Evolutionary conservation across 2,797 vertebrate genomes (phyloP), one percentile per base, ranked within the genome.

Genomic region (Rhadinocentrus ornatus): DNA sequence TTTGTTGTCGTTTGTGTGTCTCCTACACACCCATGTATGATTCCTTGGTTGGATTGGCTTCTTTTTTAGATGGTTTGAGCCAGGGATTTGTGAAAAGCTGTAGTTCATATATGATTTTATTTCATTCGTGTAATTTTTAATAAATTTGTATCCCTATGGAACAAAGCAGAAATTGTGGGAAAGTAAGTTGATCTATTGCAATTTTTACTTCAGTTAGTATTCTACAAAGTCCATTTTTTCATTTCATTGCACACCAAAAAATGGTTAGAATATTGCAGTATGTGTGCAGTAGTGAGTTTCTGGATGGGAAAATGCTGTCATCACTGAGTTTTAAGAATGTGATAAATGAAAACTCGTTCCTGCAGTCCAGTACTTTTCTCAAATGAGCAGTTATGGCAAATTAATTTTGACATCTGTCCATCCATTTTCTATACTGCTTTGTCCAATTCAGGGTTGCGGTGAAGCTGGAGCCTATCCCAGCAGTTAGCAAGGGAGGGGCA

Each of bases 201-300:
- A 71, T 85, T 79, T 71, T 73, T 62, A 57, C 70, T 78, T 75
- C 76, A 86, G 78, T 88, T 84, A 80, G 76, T 82, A 79, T 66
- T 73, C 5, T 34, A 80, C 78, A 82, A 80, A 73, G 78, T 62
- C 27, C 77, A 63, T 18, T 59, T 78, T 80, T 83, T 59, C 48
- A 56, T 69, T 63, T 84, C 69, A 73, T 70, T 75, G 77, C 72
- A 73, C 81, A 80, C 59, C 73, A 31, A 52, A 89, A 87, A 90
- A 7, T 32, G 69, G 79, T 78, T 75, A 74, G 62, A 18, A 41
- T 16, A 41, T 41, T 80, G 39, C 13, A 35, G 24, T 39, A 26
- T 52, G 18, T 72, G 44, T 20, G 34, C 41, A 50, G 27, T 10
- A 46, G 31, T 6, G 12, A 2, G 20, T 71, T 72, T 57, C 26